Evolutionary conservation across 2,797 vertebrate species (phyloP), one percentile per base, ranked within the genome.

Genomic region (Myotis pilosus): DNA sequence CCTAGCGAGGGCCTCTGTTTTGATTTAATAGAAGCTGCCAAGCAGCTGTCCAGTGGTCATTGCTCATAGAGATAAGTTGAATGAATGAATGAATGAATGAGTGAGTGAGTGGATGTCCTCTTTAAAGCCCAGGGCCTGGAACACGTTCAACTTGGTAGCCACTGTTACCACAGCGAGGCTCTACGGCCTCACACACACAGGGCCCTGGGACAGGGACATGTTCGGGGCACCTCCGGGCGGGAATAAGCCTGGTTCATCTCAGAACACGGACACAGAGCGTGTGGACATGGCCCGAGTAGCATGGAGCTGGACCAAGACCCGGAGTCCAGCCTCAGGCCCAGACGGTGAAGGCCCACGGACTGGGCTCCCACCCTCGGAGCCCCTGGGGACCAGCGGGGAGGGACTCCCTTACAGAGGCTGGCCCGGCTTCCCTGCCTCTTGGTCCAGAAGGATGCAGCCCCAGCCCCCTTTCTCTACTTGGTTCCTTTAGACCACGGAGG

Each of bases 401-500:
- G 57, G 49, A 11, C 41, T 8, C 55, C 16, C 2, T 0, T 19
- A 0, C 4, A 20, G 33, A 55, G 60, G 20, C 23, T 30, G 30
- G 78, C 1, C 22, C 4, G 3, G 81, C 68, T 28, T 25, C 22
- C 60, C 76, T 25, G 2, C 22, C 53, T 33, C 49, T 12, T 30
- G 6, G 33, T 47, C 23, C 5, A 6, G 78, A 49, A 69, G 41
- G 68, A 3, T 3, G 36, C 60, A 22, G 71, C 33, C 36, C 44
- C 22, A 17, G 3, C 20, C 30, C 13, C 22, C 15, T 71, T n/a
- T 78, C 41, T 93, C 23, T 17, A 12, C 53, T 49, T 72, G 49
- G 64, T 92, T 62, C 83, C 72, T 92, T 92, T 82, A 94, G 92
- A 96, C 92, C 94, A 84, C 78, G 4, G 83, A 87, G 47, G 55